phyloP scores from a whole-genome alignment of 2,888 invertebrate genomes.

The Drosophila leonis region DNA sequence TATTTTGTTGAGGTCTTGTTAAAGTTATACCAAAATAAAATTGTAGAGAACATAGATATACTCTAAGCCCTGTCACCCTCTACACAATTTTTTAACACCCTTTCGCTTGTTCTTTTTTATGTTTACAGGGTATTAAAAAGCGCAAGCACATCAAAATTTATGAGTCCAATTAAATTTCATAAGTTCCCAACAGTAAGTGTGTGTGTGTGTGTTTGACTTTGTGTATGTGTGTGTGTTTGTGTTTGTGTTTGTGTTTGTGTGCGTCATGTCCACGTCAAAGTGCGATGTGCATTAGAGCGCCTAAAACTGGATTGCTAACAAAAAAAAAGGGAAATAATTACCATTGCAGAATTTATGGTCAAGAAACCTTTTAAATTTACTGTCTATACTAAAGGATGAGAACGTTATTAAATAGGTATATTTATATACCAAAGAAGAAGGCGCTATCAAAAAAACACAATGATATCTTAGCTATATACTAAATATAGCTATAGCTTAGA shows the following conservation, averaged over 20 bases:
- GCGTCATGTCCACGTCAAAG: slow-evolving; percentile 52
- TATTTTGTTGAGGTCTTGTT: background rate
- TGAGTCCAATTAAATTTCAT: slow-evolving; percentile 77
- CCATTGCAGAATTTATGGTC: slow-evolving; percentile 30
- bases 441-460: background rate
- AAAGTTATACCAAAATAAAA: background rate
- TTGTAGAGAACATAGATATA: background rate
- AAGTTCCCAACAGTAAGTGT: slow-evolving; percentile 53
- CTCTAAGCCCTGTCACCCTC: background rate
- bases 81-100: background rate
- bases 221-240: background rate
- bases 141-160: slow-evolving; percentile 62
- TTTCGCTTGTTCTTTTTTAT: slow-evolving; percentile 16
- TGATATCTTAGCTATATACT: background rate
- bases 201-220: slow-evolving; percentile 11
- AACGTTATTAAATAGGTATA: background rate
- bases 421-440: background rate
- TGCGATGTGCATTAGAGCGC: slow-evolving; percentile 58
- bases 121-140: slow-evolving; percentile 45
- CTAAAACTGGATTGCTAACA: slow-evolving; percentile 51
- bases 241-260: too few species aligned
- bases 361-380: slow-evolving; percentile 22
- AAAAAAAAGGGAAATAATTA: slow-evolving; percentile 28
- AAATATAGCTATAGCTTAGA: background rate
- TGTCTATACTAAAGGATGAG: background rate